phyloP scores from a whole-genome alignment of 2,888 invertebrate species.

The Rotaria magnacalcarata region DNA sequence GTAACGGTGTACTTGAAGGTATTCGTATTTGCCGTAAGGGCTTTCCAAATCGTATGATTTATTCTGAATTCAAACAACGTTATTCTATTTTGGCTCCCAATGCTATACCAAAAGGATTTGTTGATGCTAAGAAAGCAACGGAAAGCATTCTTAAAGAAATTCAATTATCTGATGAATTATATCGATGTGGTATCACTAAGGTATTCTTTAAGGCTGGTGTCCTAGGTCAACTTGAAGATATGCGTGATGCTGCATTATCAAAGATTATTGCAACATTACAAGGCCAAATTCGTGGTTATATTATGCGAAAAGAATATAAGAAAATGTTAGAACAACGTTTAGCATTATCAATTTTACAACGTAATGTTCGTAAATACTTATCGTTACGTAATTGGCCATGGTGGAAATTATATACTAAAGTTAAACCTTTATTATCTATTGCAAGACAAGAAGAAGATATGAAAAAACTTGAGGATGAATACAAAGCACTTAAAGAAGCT shows the following conservation, averaged over 20 bases:
- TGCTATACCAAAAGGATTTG: constrained; percentile 63
- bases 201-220: constrained; percentile 99
- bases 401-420: constrained; percentile 99
- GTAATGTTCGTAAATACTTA: constrained; percentile 98
- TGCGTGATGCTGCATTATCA: constrained; percentile 93
- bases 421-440: constrained; percentile 98
- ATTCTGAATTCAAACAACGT: constrained; percentile 99
- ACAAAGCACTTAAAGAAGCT: constrained; percentile 85
- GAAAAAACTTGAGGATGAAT: constrained; percentile 89
- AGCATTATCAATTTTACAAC: constrained; percentile 84
- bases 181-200: constrained; percentile 97
- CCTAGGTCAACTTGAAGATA: constrained; percentile 99
- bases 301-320: constrained; percentile 74
- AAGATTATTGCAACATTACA: constrained; percentile 88
- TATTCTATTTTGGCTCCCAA: constrained; percentile 99
- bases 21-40: constrained; percentile 99
- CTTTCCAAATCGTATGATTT: constrained; percentile 99
- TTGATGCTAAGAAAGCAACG: constrained; percentile 68
- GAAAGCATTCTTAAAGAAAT: constrained; percentile 60
- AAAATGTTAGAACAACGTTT: constrained; percentile 92
- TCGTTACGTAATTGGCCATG: constrained; percentile 98
- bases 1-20: constrained; percentile 99
- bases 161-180: constrained; percentile 83
- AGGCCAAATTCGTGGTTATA: constrained; percentile 85
- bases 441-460: constrained; percentile 97